Evolutionary conservation across 2,113 vertebrate species (phyloP).

Genomic region (Callorhinus ursinus): DNA sequence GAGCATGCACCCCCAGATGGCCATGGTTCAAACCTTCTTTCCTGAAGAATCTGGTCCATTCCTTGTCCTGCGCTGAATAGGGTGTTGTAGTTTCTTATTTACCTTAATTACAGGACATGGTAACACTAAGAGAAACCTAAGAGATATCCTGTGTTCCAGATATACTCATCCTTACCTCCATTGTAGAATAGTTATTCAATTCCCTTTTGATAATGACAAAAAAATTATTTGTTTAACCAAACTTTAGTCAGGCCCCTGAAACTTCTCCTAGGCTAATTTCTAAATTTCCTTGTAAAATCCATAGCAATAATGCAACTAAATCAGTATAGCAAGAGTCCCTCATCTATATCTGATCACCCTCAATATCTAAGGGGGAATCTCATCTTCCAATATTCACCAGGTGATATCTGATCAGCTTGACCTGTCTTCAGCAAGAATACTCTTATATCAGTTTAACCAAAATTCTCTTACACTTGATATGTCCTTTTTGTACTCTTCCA

Average conservation of each 20-base stretch:
- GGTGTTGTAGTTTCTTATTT: too few species aligned
- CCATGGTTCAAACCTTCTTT: not conserved
- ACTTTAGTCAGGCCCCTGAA: not conserved
- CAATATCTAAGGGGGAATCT: not conserved
- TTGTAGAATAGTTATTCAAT: not conserved
- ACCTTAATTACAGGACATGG: too few species aligned
- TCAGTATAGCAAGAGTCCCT: not conserved
- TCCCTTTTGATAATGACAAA: not conserved
- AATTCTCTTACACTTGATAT: too few species aligned
- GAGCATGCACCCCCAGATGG: not conserved
- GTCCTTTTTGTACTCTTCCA: too few species aligned
- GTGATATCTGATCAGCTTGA: too few species aligned
- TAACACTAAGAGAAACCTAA: too few species aligned
- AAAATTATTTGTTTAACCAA: not conserved
- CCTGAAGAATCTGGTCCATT: not conserved
- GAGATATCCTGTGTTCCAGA: too few species aligned
- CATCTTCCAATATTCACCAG: not conserved
- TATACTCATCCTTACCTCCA: not conserved
- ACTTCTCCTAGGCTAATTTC: not conserved
- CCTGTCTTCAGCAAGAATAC: too few species aligned
- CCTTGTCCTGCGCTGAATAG: too few species aligned
- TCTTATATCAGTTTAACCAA: too few species aligned
- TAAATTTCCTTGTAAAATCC: not conserved
- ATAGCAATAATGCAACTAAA: not conserved
- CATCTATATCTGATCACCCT: not conserved